Percentiles rank a stretch among this genome's conserved stretches.
These are phyloP conservation scores for Oncorhynchus nerka DNA, from an alignment of 2,113 vertebrate genomes.

Conservation along the genomic window DNA sequence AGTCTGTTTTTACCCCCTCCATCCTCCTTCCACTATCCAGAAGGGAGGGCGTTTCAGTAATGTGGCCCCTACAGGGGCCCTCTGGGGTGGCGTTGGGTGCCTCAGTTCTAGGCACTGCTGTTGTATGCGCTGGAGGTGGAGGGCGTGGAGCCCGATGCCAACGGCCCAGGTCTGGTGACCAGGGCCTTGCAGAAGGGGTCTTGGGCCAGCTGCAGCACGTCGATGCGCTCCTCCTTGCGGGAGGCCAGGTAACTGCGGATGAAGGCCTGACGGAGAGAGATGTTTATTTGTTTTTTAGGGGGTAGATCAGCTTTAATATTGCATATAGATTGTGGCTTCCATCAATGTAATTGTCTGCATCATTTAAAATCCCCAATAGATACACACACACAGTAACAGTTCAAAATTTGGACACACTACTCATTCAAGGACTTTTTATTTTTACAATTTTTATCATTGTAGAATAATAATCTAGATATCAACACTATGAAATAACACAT, in stretches of 20 bases:
- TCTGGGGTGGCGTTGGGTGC: not conserved
- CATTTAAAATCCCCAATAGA: too few species aligned
- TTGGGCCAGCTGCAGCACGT: slow-evolving; percentile 89
- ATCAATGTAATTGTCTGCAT: too few species aligned
- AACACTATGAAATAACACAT: too few species aligned
- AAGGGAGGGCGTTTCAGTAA: slow-evolving; percentile 8
- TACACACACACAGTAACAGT: too few species aligned
- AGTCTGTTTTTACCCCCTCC: slow-evolving; percentile 12
- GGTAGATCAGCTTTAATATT: too few species aligned
- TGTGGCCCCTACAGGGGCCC: not conserved
- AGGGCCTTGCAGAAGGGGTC: slow-evolving; percentile 91
- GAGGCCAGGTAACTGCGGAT: slow-evolving; percentile 92
- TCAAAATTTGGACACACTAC: too few species aligned
- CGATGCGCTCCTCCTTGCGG: slow-evolving; percentile 91
- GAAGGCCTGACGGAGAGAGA: slow-evolving; percentile 77
- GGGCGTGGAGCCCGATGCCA: slow-evolving; percentile 78
- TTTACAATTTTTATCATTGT: too few species aligned
- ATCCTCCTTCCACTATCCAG: slow-evolving; percentile 1
- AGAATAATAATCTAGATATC: too few species aligned
- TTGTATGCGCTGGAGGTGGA: slow-evolving; percentile 87
- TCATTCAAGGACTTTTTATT: too few species aligned
- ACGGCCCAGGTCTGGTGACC: slow-evolving; percentile 77
- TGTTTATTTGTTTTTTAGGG: not conserved
- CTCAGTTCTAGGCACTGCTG: slow-evolving; percentile 91
- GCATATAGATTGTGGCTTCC: too few species aligned